Evolutionary conservation across 2,113 vertebrate species (phyloP), one percentile per base, ranked within the genome.

Genomic region (Esox niger): DNA sequence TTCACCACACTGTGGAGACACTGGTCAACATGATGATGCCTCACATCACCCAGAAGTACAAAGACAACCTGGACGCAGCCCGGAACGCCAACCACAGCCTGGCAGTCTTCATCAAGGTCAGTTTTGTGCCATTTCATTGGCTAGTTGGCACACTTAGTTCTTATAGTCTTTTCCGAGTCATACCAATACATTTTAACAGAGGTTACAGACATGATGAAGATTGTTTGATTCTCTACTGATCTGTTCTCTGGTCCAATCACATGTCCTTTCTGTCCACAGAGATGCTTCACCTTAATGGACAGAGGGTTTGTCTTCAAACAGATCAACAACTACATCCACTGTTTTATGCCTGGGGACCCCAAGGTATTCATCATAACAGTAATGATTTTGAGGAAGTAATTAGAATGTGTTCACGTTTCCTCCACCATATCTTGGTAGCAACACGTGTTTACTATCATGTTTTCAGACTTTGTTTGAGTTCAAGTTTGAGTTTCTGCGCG

Each of bases 271-370:
- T 27, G 15, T 79, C 77, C 73, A 2, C 84, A 99, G 97, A 93
- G 94, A 59, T 98, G 96, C 87, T 98, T 99, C 82, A 98, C 96
- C 73, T 93, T 98, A 72, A 98, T 99, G 97, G 97, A 99, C 75
- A 89, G 97, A 86, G 97, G 97, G 75, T 99, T 99, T 65, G 84
- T 94, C 77, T 98, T 99, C 89, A 98, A 98, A 78, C 97, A 98
- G 84, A 99, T 99, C 88, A 98, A 98, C 92, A 96, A 96, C 89
- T 99, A 98, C 75, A 94, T 95, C 80, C 94, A 93, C 89, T 94
- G 94, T 84, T 99, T 99, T 85, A 86, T 95, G 79, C 96, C 97
- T 43, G 97, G 96, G 87, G 97, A 98, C 76, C 88, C 96, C 0
- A 98, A 96, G 94, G 97, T 99, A 92, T 54, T n/a, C 8, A 31